These are phyloP conservation scores for Apteryx mantelli DNA, from an alignment of 2,113 vertebrate species.

Conservation along the genomic window DNA sequence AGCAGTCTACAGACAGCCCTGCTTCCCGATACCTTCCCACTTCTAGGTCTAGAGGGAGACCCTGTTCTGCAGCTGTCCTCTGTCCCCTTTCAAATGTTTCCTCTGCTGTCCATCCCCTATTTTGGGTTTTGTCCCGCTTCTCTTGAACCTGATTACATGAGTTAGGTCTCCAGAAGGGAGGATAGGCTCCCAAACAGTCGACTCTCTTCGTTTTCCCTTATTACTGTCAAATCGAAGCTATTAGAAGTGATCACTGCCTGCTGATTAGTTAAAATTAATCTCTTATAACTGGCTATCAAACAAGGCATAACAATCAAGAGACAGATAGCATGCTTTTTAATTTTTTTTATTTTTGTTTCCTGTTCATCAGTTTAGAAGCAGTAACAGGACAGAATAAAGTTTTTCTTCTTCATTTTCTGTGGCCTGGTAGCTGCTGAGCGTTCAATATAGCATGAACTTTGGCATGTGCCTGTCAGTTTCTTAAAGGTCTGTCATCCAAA, in stretches of 20 bases:
- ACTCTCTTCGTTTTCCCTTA: neutral
- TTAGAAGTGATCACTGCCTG: neutral
- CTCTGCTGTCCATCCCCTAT: neutral
- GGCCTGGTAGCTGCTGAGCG: neutral
- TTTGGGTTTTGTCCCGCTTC: neutral
- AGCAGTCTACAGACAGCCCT: neutral
- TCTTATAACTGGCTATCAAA: neutral
- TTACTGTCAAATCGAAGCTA: neutral
- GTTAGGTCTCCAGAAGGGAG: neutral
- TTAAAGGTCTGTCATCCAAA: neutral
- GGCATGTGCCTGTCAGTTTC: neutral
- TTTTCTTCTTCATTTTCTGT: neutral
- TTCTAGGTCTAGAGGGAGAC: neutral
- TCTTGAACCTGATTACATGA: neutral
- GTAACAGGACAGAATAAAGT: neutral
- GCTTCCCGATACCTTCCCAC: neutral
- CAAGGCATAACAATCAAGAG: neutral
- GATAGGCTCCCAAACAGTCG: neutral
- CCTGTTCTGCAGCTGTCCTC: neutral
- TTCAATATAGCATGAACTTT: neutral
- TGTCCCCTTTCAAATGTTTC: neutral
- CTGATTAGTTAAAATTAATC: neutral
- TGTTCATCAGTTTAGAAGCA: neutral
- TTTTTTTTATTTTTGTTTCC: neutral
- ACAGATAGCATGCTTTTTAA: neutral